phyloP scores from a whole-genome alignment of 2,797 vertebrate genomes.

The Gastrophryne carolinensis region DNA sequence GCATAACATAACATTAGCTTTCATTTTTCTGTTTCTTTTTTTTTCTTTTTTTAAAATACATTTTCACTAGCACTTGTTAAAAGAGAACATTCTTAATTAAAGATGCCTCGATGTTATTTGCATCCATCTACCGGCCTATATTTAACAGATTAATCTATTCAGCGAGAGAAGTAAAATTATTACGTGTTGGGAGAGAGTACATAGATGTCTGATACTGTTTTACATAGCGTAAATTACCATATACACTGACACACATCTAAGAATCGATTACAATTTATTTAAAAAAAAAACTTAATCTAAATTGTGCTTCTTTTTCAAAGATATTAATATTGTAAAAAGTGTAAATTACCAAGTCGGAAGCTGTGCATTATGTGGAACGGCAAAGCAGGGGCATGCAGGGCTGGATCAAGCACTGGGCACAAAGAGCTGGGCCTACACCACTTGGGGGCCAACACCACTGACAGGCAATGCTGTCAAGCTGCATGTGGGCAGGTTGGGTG shows the following conservation, averaged over 20 bases:
- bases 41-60: too few species aligned
- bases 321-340: not conserved
- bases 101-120: not conserved
- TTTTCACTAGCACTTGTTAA: too few species aligned
- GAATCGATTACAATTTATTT: not conserved
- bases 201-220: not conserved
- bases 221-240: not conserved
- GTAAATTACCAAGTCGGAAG: not conserved
- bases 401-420: too few species aligned
- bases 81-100: not conserved
- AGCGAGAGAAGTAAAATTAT: not conserved
- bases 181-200: not conserved
- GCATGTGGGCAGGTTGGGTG: too few species aligned
- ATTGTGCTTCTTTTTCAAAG: not conserved
- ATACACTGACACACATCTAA: not conserved
- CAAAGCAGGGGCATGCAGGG: too few species aligned
- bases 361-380: not conserved
- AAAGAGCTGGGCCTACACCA: too few species aligned
- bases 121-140: not conserved
- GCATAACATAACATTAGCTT: too few species aligned
- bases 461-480: too few species aligned
- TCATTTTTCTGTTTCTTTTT: too few species aligned
- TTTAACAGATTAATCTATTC: slow-evolving; percentile 5
- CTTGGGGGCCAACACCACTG: too few species aligned
- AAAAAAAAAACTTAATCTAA: not conserved